These are phyloP conservation scores for Ephestia elutella DNA, from an alignment of 1,140 invertebrate species.

Conservation along the genomic window DNA sequence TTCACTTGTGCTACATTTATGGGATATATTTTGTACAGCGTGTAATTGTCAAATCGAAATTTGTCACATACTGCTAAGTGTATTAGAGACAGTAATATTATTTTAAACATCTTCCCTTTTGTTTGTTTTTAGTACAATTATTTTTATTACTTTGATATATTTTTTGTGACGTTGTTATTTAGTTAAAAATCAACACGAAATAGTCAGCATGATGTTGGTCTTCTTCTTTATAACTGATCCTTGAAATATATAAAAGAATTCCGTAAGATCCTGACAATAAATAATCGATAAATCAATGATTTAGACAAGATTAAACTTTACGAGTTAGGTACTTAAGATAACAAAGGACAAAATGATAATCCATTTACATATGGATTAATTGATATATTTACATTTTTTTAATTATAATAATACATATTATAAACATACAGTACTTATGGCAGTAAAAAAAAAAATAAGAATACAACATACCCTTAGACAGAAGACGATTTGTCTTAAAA, in stretches of 20 bases:
- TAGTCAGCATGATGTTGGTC: too few relatives aligned
- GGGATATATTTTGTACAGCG: conserved; percentile 18
- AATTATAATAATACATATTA: too few relatives aligned
- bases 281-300: neutral
- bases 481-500: too few relatives aligned
- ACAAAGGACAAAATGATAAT: neutral
- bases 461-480: too few relatives aligned
- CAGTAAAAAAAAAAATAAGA: too few relatives aligned
- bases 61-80: conserved; percentile 10
- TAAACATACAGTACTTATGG: too few relatives aligned
- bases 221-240: too few relatives aligned
- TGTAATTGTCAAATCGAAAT: conserved; percentile 21
- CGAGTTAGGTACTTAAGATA: neutral
- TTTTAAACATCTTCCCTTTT: neutral
- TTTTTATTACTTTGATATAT: neutral
- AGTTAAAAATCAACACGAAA: too few relatives aligned
- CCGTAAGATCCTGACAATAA: neutral
- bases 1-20: conserved; percentile 26
- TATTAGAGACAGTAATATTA: neutral
- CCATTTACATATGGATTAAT: neutral
- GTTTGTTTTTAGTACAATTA: neutral
- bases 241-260: neutral
- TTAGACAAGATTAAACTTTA: neutral
- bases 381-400: too few relatives aligned
- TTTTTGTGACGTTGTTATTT: too few relatives aligned